These are phyloP conservation scores for Cerastis leucographa DNA, from an alignment of 2,888 invertebrate species.

Conservation along the genomic window DNA sequence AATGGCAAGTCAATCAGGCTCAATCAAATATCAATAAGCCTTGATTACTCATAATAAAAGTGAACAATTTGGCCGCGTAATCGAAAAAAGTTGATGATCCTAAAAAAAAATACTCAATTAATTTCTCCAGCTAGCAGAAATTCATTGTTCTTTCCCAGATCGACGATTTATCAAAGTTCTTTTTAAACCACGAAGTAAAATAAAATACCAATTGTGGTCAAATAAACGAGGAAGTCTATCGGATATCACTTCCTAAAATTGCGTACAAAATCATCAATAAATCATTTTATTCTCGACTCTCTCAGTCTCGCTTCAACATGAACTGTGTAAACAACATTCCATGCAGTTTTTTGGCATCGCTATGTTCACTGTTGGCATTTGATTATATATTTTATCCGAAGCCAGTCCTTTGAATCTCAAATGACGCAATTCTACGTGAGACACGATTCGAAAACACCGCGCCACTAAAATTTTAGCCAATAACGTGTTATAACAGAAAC, in stretches of 20 bases:
- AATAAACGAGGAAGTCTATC: constrained; percentile 18
- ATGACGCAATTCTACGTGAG: constrained; percentile 81
- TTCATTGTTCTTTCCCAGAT: constrained; percentile 6
- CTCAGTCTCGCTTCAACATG: constrained; percentile 33
- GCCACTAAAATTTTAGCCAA: constrained; percentile 35
- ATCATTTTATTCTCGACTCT: constrained; percentile 12
- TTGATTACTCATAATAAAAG: constrained; percentile 36
- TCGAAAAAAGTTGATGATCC: constrained; percentile 22
- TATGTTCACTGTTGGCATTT: constrained; percentile 71
- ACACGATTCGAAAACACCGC: constrained; percentile 60
- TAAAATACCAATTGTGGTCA: not conserved
- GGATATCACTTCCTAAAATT: constrained; percentile 29
- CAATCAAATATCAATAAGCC: constrained; percentile 42
- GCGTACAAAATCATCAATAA: constrained; percentile 16
- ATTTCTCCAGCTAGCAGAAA: constrained; percentile 14
- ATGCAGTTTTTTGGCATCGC: constrained; percentile 80
- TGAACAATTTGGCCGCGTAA: not conserved
- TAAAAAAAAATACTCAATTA: not conserved
- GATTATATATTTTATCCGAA: constrained; percentile 75
- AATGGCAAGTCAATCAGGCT: constrained; percentile 22
- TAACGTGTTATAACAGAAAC: constrained; percentile 41
- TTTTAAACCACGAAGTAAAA: not conserved
- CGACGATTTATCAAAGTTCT: not conserved
- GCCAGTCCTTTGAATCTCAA: constrained; percentile 71
- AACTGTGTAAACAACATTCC: constrained; percentile 81